phyloP scores from a whole-genome alignment of 1,140 invertebrate species.

The Zeugodacus cucurbitae region DNA sequence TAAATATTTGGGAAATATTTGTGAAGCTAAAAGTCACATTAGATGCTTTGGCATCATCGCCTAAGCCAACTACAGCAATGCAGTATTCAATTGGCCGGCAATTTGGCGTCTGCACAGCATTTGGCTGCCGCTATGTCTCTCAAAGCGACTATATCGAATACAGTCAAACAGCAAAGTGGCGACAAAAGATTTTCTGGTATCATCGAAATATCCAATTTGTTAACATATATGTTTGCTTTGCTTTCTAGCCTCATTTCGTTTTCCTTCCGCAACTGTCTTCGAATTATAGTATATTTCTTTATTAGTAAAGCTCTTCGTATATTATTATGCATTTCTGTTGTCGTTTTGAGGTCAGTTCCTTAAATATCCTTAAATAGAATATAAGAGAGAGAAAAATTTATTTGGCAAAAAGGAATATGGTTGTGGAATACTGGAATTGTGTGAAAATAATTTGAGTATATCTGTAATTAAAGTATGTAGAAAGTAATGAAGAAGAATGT shows the following conservation, averaged over 20 bases:
- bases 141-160: background rate
- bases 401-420: too few relatives aligned
- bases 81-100: conserved; percentile 9
- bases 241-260: background rate
- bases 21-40: too few relatives aligned
- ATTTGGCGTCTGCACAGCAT: background rate
- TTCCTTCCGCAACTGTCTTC: background rate
- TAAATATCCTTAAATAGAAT: background rate
- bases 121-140: background rate
- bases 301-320: background rate
- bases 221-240: background rate
- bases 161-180: background rate
- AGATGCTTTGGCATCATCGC: too few relatives aligned
- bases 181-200: background rate
- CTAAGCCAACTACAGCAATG: background rate
- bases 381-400: background rate
- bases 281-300: background rate
- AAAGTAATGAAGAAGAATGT: too few relatives aligned
- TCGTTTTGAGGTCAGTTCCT: background rate
- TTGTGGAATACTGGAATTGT: too few relatives aligned
- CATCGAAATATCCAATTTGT: background rate
- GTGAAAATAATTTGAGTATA: too few relatives aligned
- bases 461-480: too few relatives aligned
- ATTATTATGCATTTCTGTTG: background rate
- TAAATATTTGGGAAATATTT: conserved; percentile 40